Conservation (phyloP, 2,888 invertebrate genomes). For the Troides helena region DNA sequence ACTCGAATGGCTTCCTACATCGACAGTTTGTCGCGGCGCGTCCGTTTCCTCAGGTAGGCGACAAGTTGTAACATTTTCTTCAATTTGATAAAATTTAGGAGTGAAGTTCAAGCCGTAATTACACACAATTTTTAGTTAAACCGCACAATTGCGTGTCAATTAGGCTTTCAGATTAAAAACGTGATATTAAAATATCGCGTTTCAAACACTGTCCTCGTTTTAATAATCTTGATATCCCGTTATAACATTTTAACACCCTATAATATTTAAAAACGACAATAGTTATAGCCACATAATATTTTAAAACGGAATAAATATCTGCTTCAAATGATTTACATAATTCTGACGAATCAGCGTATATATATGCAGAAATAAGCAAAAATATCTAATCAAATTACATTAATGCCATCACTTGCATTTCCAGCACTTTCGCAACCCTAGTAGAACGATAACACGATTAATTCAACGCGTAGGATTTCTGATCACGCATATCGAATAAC, state of each 20-base stretch:
- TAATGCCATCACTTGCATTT: slow-evolving; percentile 37
- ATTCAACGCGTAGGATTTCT: slow-evolving; percentile 59
- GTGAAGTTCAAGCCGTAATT: background rate
- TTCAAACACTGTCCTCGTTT: slow-evolving; percentile 57
- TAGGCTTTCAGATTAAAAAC: too few species aligned
- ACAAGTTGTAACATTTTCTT: slow-evolving; percentile 46
- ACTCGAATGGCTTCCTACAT: slow-evolving; percentile 61
- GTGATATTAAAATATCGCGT: too few species aligned
- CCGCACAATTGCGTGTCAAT: too few species aligned
- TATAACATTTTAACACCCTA: background rate
- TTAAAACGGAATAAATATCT: too few species aligned
- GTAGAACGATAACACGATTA: slow-evolving; percentile 58
- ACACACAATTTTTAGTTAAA: too few species aligned
- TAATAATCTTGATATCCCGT: slow-evolving; percentile 50
- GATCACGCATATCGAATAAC: slow-evolving; percentile 67
- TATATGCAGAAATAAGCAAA: background rate
- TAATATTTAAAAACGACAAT: too few species aligned
- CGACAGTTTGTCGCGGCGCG: slow-evolving; percentile 47
- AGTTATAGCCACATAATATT: too few species aligned
- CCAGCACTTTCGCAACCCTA: slow-evolving; percentile 47
- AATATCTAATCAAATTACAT: slow-evolving; percentile 25
- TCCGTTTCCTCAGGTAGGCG: slow-evolving; percentile 60
- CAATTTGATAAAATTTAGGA: background rate
- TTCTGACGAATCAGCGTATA: background rate
- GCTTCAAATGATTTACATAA: background rate